Evolutionary conservation across 92 coral and sea anemone species (phyloP), one percentile per base, ranked within the genome.

Genomic region (Parazoanthus darwini): DNA sequence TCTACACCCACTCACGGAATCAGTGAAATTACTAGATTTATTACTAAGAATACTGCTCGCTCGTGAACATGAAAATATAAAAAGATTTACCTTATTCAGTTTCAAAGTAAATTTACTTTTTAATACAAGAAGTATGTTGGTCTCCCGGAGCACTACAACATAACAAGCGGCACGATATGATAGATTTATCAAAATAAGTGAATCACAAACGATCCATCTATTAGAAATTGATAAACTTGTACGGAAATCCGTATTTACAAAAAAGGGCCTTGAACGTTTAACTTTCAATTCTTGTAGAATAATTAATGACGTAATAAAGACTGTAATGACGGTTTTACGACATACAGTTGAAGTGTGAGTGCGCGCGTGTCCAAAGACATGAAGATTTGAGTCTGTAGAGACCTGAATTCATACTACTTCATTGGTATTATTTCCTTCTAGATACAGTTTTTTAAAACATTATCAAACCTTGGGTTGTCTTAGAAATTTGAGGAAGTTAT

Each of bases 261-360:
- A 59, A 59, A 59, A 59, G 67, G 56, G 0, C 56, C 56, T 11
- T 6, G 13, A 51, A 51, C 58, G 16, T 16, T 51, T 51, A 3
- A 10, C 58, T 18, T 16, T 11, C 0, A 22, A 4, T 58, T 15
- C 66, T 15, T 2, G 16, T 14, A 15, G 14, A 58, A 3, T 74
- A 33, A 18, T 76, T 39, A 39, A 38, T 36, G 80, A 76, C 80
- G 80, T 76, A 22, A 76, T 76, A 76, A 8, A 76, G 80, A 74
- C 37, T 37, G 16, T 76, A 76, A 39, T 5, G 80, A 76, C 54
- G 4, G 54, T 76, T 76, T 76, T 39, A 76, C 54, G 80, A 38
- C 48, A n/a, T 75, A 18, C 23, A 37, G 23, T 39, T 42, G 48
- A 13, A 51, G 80, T 54, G 51, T 39, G 22, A 20, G 9, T 44